These are phyloP conservation scores for Embidobia sp. DNA, from an alignment of 2,888 invertebrate genomes.

Conservation along the genomic window DNA sequence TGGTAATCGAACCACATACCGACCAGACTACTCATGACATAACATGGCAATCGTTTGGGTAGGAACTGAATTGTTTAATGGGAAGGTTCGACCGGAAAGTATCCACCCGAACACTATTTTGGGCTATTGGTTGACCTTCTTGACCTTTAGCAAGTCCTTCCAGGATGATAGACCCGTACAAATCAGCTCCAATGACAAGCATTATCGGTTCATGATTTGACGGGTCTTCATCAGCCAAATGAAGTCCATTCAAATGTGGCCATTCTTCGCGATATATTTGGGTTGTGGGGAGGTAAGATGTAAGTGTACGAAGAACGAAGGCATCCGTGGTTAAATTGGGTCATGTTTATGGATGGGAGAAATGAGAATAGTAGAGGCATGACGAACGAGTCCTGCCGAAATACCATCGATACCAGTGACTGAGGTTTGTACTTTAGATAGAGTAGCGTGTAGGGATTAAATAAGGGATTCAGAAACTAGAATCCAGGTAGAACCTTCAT, in stretches of 20 bases:
- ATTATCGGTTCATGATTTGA: too few species aligned
- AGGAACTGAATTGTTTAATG: not conserved
- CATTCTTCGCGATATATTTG: not conserved
- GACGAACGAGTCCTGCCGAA: not conserved
- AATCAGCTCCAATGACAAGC: too few species aligned
- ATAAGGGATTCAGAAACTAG: not conserved
- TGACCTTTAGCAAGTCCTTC: not conserved
- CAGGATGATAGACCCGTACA: too few species aligned
- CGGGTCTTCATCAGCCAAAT: not conserved
- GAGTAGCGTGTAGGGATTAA: not conserved
- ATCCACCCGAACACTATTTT: slow-evolving; percentile 17
- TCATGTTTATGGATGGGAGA: not conserved
- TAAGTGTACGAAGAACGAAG: not conserved
- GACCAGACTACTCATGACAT: not conserved
- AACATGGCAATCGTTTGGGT: too few species aligned
- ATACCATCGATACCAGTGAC: not conserved
- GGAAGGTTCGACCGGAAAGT: not conserved
- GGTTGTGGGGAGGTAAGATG: not conserved
- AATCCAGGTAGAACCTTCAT: slow-evolving; percentile 5
- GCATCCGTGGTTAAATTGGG: not conserved
- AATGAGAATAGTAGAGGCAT: not conserved
- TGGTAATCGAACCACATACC: slow-evolving; percentile 5
- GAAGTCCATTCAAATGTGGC: slow-evolving; percentile 1
- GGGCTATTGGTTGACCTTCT: not conserved
- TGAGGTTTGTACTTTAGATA: not conserved